Conservation (phyloP, 1,140 invertebrate genomes). For the Leptoteleia sp. region DNA sequence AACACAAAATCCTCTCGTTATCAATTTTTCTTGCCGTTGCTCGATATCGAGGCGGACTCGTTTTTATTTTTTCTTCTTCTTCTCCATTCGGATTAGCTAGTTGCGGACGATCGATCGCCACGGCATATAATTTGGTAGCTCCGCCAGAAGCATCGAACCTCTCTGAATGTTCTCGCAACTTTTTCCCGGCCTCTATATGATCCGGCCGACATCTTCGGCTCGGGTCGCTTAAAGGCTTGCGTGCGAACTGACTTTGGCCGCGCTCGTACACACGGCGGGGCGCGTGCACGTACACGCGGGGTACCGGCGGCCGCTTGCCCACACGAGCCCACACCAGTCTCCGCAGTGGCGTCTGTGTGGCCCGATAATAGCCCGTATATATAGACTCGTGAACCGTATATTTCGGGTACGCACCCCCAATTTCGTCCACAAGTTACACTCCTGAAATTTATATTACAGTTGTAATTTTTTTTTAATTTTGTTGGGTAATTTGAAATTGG, state of each 20-base stretch:
- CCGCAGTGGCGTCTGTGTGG: conserved; percentile 24
- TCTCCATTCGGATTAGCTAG: conserved; percentile 12
- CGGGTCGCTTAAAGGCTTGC: conserved; percentile 70
- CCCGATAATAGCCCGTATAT: conserved; percentile 31
- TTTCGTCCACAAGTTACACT: too few species aligned
- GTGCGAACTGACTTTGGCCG: conserved; percentile 63
- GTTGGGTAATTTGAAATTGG: too few species aligned
- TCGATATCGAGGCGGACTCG: conserved; percentile 9
- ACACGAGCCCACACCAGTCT: too few species aligned
- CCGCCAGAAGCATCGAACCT: conserved; percentile 19
- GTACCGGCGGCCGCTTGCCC: background rate
- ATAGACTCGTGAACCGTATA: too few species aligned
- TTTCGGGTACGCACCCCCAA: too few species aligned
- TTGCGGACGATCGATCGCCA: conserved; percentile 15
- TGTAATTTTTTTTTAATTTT: too few species aligned
- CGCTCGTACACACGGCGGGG: conserved; percentile 35
- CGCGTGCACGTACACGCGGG: conserved; percentile 31
- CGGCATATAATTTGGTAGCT: conserved; percentile 33
- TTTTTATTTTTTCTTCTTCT: too few species aligned
- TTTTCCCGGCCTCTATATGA: conserved; percentile 30
- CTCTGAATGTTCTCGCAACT: conserved; percentile 27
- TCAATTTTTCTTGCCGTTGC: background rate
- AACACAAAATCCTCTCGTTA: too few species aligned
- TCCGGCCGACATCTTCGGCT: conserved; percentile 67
- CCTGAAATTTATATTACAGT: too few species aligned